Evolutionary conservation across 2,797 vertebrate genomes (phyloP), one percentile per base, ranked within the genome.

Genomic region (Betta splendens): DNA sequence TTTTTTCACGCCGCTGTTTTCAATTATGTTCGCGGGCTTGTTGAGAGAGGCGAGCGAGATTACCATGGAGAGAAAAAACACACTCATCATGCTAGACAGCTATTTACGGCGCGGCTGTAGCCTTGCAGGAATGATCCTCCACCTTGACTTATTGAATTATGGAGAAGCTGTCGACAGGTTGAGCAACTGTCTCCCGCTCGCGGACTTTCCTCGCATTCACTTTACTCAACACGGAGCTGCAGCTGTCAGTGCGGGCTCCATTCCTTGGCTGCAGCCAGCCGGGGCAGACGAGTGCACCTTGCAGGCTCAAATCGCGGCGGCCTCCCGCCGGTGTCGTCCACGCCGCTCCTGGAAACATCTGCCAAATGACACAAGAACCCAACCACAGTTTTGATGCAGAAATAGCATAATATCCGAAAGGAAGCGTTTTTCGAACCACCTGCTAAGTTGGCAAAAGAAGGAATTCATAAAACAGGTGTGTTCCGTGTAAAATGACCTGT

Each of bases 141-240:
- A 85, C 83, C 86, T 90, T 84, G 83, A 89, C 85, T 89, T 86
- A 89, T 83, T 90, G 84, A 89, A 92, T 90, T 85, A 85, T 86
- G 83, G 77, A 81, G 80, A 74, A 79, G 77, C 79, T 84, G 89
- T 89, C 83, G 78, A 89, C 88, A 89, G 82, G 85, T 90, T 84
- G 81, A 86, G 83, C 82, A 86, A 89, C 79, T 84, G 85, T 84
- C 85, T 87, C 73, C 75, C 72, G 78, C 66, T 72, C 77, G 64
- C 56, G 81, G 83, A 80, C 78, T 88, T 89, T 82, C 85, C 76
- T 76, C 81, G 72, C 76, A 65, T 86, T 87, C 73, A 71, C 71
- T 84, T 74, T 80, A 78, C 79, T 88, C 89, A 85, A 85, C 86
- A 75, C 78, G 9, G 21, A 13, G 59, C 71, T 75, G 84, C 84